phyloP scores from a whole-genome alignment of 2,797 vertebrate species.

The Ptychadena robeensis region DNA sequence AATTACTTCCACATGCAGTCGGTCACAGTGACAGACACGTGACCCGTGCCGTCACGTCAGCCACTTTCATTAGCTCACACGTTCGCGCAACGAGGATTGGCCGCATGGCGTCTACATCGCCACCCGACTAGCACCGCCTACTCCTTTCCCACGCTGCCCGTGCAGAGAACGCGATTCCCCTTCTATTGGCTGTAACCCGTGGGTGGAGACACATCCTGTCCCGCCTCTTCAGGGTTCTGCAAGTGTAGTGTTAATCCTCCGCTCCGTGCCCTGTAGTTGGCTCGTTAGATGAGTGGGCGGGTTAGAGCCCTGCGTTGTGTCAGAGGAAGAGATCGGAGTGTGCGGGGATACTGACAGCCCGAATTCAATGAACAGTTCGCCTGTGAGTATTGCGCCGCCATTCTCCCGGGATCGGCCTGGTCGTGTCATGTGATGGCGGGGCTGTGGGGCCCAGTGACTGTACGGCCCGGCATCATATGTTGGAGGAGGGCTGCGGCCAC shows the following conservation, averaged over 20 bases:
- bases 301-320: conserved; percentile 21
- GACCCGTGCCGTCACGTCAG: not conserved
- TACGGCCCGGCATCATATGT: conserved; percentile 30
- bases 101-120: no score
- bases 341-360: not conserved
- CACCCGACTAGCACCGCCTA: not conserved
- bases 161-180: not conserved
- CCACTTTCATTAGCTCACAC: not conserved
- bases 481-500: not conserved
- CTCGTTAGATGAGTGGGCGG: conserved; percentile 1
- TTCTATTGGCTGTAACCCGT: not conserved
- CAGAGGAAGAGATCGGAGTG: conserved; percentile 38
- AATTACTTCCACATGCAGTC: not conserved
- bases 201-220: conserved; percentile 9
- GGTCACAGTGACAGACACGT: not conserved
- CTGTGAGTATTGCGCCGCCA: conserved; percentile 4
- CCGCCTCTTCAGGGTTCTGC: not conserved
- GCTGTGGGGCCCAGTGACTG: conserved; percentile 41
- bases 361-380: conserved; percentile 59
- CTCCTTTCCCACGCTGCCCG: conserved; percentile 2
- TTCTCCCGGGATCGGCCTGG: not conserved
- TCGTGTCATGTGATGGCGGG: no score
- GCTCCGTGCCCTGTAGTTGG: not conserved
- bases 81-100: conserved; percentile 28
- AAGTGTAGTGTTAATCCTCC: conserved; percentile 5